Conservation (phyloP, 2,888 invertebrate genomes). For the Melolontha melolontha region DNA sequence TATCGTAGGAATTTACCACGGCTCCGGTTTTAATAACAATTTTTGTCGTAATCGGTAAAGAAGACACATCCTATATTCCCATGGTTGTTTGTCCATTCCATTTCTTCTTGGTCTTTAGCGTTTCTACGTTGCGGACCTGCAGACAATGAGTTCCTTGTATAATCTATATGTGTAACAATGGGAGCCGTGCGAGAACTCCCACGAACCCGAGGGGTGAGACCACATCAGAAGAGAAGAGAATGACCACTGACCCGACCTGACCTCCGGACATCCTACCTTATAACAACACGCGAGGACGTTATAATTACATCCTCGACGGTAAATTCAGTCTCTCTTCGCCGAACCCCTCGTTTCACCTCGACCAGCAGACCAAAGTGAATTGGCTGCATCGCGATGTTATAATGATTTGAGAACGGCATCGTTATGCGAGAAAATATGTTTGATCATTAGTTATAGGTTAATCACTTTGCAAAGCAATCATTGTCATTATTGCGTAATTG, state of each 20-base stretch:
- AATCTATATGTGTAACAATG: conserved; percentile 52
- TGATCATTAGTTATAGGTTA: not conserved
- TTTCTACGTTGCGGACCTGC: conserved; percentile 29
- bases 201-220: conserved; percentile 52
- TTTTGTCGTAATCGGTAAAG: conserved; percentile 36
- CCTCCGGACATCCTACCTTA: conserved; percentile 55
- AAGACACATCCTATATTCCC: conserved; percentile 41
- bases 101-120: conserved; percentile 3
- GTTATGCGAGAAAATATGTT: not conserved
- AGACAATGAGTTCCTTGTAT: conserved; percentile 44
- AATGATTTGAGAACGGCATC: not conserved
- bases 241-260: conserved; percentile 61
- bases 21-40: conserved; percentile 30
- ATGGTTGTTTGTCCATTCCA: conserved; percentile 27
- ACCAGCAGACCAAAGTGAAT: not conserved
- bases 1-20: conserved; percentile 21
- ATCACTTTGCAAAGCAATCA: too few relatives aligned
- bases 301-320: conserved; percentile 48
- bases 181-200: conserved; percentile 63
- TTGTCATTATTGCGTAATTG: too few relatives aligned
- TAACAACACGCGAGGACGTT: conserved; percentile 52
- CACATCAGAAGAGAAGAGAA: conserved; percentile 48
- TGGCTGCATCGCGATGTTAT: not conserved
- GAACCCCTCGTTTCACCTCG: conserved; percentile 12
- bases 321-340: conserved; percentile 20